phyloP scores from a whole-genome alignment of 1,140 invertebrate species.

The Drosophila punjabiensis region DNA sequence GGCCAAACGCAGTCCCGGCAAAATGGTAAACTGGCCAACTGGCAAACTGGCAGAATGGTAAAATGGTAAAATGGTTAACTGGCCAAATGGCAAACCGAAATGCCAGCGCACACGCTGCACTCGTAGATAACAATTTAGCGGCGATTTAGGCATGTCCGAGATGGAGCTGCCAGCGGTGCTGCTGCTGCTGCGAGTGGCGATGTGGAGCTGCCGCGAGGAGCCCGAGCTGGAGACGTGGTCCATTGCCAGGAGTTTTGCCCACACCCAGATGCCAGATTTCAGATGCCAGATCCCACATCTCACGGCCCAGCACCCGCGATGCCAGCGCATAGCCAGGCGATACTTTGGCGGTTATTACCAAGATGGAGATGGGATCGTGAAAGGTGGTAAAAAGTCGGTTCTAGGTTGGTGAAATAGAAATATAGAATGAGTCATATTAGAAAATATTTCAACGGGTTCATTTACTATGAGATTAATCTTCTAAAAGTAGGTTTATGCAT shows the following conservation, averaged over 20 bases:
- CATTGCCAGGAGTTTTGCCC: slow-evolving; percentile 26
- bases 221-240: neutral
- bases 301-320: slow-evolving; percentile 64
- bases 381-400: neutral
- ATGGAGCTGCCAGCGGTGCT: slow-evolving; percentile 36
- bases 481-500: neutral
- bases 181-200: no score
- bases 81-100: slow-evolving; percentile 57
- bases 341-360: slow-evolving; percentile 1
- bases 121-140: slow-evolving; percentile 83
- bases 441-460: neutral
- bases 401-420: neutral
- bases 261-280: slow-evolving; percentile 43
- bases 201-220: slow-evolving; percentile 16
- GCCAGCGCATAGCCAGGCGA: slow-evolving; percentile 8
- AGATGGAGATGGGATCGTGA: slow-evolving; percentile 31
- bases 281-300: slow-evolving; percentile 52
- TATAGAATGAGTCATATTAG: neutral
- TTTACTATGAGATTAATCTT: neutral
- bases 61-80: slow-evolving; percentile 38
- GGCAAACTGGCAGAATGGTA: slow-evolving; percentile 49
- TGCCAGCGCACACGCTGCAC: slow-evolving; percentile 78
- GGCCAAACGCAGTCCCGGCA: slow-evolving; percentile 27
- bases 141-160: slow-evolving; percentile 81
- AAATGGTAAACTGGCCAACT: slow-evolving; percentile 24